These are phyloP conservation scores for Falcunculus frontatus DNA, from an alignment of 2,113 vertebrate genomes.

Conservation along the genomic window DNA sequence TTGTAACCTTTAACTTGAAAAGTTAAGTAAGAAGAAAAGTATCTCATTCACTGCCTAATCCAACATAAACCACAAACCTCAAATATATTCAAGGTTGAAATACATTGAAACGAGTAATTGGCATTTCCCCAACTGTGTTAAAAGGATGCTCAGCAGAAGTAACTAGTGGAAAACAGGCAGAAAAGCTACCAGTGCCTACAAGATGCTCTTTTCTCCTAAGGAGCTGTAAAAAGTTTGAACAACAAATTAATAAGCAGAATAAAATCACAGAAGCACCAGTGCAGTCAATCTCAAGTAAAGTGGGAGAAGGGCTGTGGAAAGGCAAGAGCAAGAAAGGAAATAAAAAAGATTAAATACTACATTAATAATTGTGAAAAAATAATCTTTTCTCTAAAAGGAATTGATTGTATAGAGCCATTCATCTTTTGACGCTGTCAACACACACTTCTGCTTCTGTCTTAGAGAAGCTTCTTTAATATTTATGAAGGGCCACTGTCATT, in stretches of 20 bases:
- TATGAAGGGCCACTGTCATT: neutral
- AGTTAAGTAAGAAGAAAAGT: neutral
- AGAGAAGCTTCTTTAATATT: neutral
- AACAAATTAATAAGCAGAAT: neutral
- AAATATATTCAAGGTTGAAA: neutral
- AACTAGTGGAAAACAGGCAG: neutral
- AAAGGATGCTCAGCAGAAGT: neutral
- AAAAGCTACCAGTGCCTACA: neutral
- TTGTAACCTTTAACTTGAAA: neutral
- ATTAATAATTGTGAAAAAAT: neutral
- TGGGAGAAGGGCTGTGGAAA: neutral
- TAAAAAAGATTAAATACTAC: neutral
- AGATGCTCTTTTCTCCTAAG: neutral
- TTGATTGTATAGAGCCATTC: neutral
- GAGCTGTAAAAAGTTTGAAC: neutral
- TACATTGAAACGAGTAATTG: neutral
- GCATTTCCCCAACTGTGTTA: neutral
- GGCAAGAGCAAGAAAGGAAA: neutral
- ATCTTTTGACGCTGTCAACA: neutral
- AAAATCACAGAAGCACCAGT: neutral
- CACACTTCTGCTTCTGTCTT: neutral
- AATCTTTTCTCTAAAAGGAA: neutral
- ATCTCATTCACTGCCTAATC: neutral
- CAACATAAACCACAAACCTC: neutral
- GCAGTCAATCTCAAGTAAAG: neutral